These are phyloP conservation scores for Hapalemur alaotrensis DNA, from an alignment of 2,797 vertebrate species.

Conservation along the genomic window DNA sequence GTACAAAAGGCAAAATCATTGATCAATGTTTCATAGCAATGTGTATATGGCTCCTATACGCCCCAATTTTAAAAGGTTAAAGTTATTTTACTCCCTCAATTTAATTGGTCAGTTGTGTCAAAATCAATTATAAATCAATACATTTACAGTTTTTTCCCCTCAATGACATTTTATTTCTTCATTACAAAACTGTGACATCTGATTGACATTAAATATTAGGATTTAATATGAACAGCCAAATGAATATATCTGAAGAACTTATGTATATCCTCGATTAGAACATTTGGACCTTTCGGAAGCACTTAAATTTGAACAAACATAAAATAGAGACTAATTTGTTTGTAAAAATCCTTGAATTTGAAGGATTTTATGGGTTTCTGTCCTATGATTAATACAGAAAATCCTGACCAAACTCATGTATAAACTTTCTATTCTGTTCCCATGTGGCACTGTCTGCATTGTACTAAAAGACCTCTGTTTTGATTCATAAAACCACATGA, in stretches of 20 bases:
- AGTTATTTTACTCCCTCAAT: neutral
- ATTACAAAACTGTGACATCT: neutral
- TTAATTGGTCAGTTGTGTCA: neutral
- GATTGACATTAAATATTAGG: neutral
- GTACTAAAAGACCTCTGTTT: slow-evolving; percentile 20
- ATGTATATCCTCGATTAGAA: neutral
- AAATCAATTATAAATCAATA: neutral
- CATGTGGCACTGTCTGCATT: neutral
- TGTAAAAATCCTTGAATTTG: neutral
- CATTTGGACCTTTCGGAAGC: neutral
- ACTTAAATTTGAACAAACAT: slow-evolving; percentile 33
- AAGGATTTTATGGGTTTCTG: slow-evolving; percentile 1
- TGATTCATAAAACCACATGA: slow-evolving; percentile 39
- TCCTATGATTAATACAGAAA: neutral
- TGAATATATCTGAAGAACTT: neutral
- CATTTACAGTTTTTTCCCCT: slow-evolving; percentile 27
- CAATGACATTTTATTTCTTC: neutral
- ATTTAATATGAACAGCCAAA: neutral
- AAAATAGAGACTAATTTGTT: slow-evolving; percentile 14
- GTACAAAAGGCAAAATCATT: slow-evolving; percentile 22
- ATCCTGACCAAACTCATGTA: neutral
- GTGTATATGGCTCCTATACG: neutral
- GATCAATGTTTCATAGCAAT: neutral
- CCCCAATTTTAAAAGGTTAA: neutral
- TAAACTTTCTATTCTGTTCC: neutral